Evolutionary conservation across 2,113 vertebrate genomes (phyloP), one percentile per base, ranked within the genome.

Genomic region (Tursiops truncatus): DNA sequence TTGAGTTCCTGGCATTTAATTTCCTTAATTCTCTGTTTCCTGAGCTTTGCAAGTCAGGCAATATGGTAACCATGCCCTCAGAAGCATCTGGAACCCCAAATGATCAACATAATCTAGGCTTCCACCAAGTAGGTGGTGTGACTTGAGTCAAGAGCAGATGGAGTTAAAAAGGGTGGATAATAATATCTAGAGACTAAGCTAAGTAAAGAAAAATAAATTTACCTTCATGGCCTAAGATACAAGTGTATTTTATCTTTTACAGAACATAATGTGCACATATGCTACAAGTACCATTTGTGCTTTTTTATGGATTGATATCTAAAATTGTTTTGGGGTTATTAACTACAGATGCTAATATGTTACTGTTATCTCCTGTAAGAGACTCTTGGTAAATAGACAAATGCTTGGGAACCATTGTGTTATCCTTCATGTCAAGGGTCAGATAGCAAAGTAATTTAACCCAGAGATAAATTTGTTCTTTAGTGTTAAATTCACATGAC

Each of bases 21-120:
- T 96, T 87, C 47, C 41, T 95, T 95, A 97, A 89, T 94, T 88
- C 82, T 96, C 33, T 97, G 84, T 97, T 97, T 76, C 25, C 17
- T 95, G 68, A 89, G 86, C 77, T 95, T 85, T 88, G n/a, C 25
- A 92, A 91, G 44, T 63, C 44, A 97, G 91, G 58, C 79, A 97
- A 38, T 95, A 71, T 97, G 91, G 89, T 93, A 97, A 96, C 76
- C 74, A 36, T 88, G 71, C 65, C 71, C 76, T 4, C 77, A 70
- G 71, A 98, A 97, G 50, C 86, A 94, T 95, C 77, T 76, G 82
- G 76, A 94, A 95, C 74, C 87, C 23, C 3, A 18, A 92, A 53
- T 95, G 94, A 80, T 70, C 91, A 97, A 71, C 73, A 92, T 77
- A 95, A 74, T 91, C 65, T 68, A 88, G 56, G 89, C 65, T 98